Conservation (phyloP, 2,888 invertebrate species). For the Sphaerophoria rueppellii region DNA sequence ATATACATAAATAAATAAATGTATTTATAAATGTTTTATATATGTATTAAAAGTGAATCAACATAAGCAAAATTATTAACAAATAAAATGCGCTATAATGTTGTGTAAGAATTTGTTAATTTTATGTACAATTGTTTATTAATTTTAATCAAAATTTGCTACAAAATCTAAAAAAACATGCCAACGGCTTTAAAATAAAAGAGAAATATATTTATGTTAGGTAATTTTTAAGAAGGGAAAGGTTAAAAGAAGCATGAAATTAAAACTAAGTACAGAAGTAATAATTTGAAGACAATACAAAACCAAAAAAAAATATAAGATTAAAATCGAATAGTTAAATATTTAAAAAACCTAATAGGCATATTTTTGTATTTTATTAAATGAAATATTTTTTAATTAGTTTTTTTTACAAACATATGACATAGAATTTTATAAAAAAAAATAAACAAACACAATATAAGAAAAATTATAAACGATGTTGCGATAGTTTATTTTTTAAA, state of each 20-base stretch:
- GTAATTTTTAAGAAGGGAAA: constrained; percentile 16
- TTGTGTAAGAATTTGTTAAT: constrained; percentile 37
- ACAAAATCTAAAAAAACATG: constrained; percentile 7
- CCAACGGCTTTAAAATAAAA: constrained; percentile 41
- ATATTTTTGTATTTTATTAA: constrained; percentile 77
- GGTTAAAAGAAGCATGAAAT: constrained; percentile 28
- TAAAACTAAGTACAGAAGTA: constrained; percentile 59
- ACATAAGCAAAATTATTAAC: not conserved
- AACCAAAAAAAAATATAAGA: constrained; percentile 36
- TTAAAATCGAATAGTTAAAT: constrained; percentile 34
- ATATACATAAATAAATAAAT: constrained; percentile 24
- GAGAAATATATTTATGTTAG: constrained; percentile 23
- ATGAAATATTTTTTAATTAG: constrained; percentile 78
- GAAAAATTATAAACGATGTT: constrained; percentile 35
- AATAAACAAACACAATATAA: constrained; percentile 52
- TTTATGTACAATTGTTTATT: constrained; percentile 32
- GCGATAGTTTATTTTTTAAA: constrained; percentile 31
- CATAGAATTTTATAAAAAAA: constrained; percentile 68
- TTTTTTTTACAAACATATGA: constrained; percentile 74
- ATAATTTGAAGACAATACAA: constrained; percentile 71
- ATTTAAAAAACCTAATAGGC: constrained; percentile 70
- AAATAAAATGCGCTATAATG: constrained; percentile 64
- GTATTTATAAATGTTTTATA: constrained; percentile 63
- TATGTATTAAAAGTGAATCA: constrained; percentile 9
- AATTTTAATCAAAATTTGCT: constrained; percentile 45